Percentiles rank a stretch among this genome's conserved stretches.
These are phyloP conservation scores for Pungitius pungitius DNA, from an alignment of 2,113 vertebrate genomes.

Conservation along the genomic window DNA sequence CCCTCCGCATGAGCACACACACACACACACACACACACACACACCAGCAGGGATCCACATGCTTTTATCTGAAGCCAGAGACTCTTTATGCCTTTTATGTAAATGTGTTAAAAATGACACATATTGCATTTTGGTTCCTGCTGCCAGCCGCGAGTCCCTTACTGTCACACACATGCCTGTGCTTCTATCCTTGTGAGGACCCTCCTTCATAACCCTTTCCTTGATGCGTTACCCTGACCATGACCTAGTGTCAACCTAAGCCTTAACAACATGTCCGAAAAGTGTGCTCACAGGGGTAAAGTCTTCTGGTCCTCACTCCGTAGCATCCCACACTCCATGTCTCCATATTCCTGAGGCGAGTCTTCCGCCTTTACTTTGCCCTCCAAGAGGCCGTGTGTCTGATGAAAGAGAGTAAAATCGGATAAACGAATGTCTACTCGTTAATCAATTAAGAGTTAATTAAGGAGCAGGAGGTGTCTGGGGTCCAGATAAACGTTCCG, in stretches of 20 bases:
- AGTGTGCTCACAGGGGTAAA: too few relatives aligned
- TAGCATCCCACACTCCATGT: not conserved
- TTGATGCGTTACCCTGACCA: not conserved
- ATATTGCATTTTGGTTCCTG: too few relatives aligned
- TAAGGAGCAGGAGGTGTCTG: slow-evolving; percentile 56
- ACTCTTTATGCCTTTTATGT: slow-evolving; percentile 19
- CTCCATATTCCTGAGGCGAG: too few relatives aligned
- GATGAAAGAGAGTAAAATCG: slow-evolving; percentile 68
- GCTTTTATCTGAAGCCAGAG: slow-evolving; percentile 7
- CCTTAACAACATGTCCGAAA: too few relatives aligned
- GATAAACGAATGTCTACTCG: slow-evolving; percentile 57
- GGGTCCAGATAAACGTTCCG: slow-evolving; percentile 53
- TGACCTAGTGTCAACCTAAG: too few relatives aligned
- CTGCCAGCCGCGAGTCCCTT: too few relatives aligned
- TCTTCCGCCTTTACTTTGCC: not conserved
- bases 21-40: slow-evolving; percentile 20
- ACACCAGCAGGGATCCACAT: slow-evolving; percentile 22
- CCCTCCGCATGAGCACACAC: slow-evolving; percentile 20
- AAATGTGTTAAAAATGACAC: slow-evolving; percentile 8
- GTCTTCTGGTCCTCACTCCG: not conserved
- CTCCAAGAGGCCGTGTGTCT: slow-evolving; percentile 28
- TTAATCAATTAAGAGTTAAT: slow-evolving; percentile 77
- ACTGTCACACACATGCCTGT: not conserved
- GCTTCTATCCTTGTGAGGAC: not conserved
- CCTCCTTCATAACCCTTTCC: not conserved